Conservation (phyloP, 2,797 vertebrate genomes). For the Falco peregrinus region DNA sequence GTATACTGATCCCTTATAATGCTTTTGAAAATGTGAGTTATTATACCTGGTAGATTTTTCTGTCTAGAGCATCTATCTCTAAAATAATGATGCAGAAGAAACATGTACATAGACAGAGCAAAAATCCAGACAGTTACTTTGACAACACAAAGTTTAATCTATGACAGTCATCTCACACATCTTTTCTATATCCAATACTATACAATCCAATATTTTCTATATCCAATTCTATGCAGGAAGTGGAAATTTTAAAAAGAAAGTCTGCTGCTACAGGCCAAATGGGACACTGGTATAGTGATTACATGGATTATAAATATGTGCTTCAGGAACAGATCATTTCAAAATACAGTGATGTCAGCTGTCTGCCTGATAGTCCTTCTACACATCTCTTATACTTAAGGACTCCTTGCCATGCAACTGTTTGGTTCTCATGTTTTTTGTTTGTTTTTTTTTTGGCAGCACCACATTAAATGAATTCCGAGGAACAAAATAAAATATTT, state of each 20-base stretch:
- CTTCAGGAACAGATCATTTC: not conserved
- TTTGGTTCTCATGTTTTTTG: not conserved
- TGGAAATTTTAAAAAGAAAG: not conserved
- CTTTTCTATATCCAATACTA: not conserved
- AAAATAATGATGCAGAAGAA: not conserved
- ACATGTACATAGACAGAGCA: not conserved
- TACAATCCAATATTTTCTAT: too few relatives aligned
- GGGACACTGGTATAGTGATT: not conserved
- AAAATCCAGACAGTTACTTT: not conserved
- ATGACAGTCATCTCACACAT: not conserved
- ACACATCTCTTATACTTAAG: not conserved
- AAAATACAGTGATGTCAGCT: not conserved
- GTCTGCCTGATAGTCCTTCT: not conserved
- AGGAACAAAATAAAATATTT: not conserved
- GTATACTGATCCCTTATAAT: not conserved
- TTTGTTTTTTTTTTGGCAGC: not conserved
- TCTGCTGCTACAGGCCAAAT: not conserved
- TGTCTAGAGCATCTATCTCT: not conserved
- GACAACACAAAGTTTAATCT: not conserved
- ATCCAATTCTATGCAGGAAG: not conserved
- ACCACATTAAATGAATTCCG: not conserved
- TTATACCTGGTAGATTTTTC: not conserved
- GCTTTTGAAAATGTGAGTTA: not conserved
- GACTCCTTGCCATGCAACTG: not conserved
- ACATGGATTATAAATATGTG: not conserved